Evolutionary conservation across 1,140 invertebrate genomes (phyloP).

Genomic region (Philopotamus ludificatus): DNA sequence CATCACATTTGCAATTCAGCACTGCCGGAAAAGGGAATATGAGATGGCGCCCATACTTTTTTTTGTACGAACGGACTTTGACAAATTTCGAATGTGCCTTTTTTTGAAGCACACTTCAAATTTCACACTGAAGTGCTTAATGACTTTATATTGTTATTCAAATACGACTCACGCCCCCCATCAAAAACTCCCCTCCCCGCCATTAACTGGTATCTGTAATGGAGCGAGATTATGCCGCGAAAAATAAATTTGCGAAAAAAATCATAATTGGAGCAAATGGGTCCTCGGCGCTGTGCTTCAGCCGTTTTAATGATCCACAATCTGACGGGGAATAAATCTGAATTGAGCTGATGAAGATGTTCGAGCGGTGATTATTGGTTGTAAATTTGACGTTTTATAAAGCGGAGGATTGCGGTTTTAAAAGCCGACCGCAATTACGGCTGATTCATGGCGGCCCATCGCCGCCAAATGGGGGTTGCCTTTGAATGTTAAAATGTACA

Average conservation of each 20-base stretch:
- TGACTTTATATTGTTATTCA: conserved; percentile 27
- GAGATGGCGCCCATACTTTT: background rate
- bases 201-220: background rate
- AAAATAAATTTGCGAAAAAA: no score
- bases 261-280: background rate
- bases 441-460: no score
- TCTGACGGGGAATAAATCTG: background rate
- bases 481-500: no score
- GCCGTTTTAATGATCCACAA: background rate
- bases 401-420: no score
- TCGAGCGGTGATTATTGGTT: background rate
- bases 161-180: background rate
- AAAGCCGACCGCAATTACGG: no score
- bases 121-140: conserved; percentile 24
- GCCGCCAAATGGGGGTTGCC: no score
- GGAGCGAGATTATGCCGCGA: background rate
- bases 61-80: background rate
- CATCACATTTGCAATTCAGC: conserved; percentile 1
- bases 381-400: background rate
- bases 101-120: conserved; percentile 17
- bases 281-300: background rate
- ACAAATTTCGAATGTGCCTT: background rate
- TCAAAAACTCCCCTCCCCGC: background rate
- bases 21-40: background rate
- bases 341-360: background rate